Conservation (phyloP, 2,797 vertebrate genomes). For the Falco columbarius region DNA sequence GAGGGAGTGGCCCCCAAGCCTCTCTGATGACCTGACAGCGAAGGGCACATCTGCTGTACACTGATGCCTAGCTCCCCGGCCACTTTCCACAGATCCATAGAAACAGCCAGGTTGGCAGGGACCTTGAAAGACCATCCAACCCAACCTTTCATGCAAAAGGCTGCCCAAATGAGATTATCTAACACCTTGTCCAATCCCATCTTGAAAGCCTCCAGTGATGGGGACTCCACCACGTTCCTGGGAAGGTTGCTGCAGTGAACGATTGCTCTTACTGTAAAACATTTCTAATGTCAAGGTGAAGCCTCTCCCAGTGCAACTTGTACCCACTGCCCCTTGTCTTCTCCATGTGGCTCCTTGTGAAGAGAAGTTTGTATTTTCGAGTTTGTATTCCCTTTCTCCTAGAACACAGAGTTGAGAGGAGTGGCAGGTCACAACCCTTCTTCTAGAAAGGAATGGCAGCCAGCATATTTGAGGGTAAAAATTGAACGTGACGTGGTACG, state of each 20-base stretch:
- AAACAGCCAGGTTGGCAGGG: background rate
- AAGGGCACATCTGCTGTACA: fast-evolving
- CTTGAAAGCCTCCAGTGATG: background rate
- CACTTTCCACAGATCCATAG: background rate
- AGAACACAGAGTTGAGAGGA: background rate
- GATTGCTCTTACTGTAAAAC: background rate
- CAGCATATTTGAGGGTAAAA: background rate
- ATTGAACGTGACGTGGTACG: fast-evolving
- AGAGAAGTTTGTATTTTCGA: background rate
- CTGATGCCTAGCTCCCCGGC: background rate
- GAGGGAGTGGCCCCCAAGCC: background rate
- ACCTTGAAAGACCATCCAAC: background rate
- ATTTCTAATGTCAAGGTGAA: background rate
- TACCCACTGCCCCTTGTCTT: no score
- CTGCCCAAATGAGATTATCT: background rate
- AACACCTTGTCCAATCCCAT: background rate
- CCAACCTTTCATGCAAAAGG: background rate
- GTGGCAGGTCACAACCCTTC: background rate
- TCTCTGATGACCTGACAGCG: background rate
- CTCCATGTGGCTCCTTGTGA: no score
- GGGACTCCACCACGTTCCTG: background rate
- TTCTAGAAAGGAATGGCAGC: background rate
- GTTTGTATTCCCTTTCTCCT: background rate
- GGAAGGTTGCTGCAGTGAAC: background rate
- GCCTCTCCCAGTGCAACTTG: no score